Evolutionary conservation across 1,140 invertebrate genomes (phyloP), one percentile per base, ranked within the genome.

Genomic region (Lasioglossum baleicum): DNA sequence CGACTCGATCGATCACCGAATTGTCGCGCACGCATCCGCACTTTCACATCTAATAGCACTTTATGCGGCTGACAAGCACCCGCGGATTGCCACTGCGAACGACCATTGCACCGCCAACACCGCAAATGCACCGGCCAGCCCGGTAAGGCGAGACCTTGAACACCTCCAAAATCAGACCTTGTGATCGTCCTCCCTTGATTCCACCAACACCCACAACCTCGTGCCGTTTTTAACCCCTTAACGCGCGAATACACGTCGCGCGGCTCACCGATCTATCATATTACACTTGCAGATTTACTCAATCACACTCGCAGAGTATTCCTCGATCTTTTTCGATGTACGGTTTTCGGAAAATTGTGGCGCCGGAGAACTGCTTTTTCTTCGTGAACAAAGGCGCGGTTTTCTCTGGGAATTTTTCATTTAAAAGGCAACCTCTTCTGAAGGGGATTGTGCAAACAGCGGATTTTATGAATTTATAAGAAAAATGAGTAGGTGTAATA

Each of bases 111-210:
- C 63, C 35, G 70, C 76, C 67, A 53, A 72, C 44, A 83, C 58
- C 51, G 64, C 75, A 79, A 73, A 79, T 40, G 69, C 65, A 79
- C 68, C 35, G 22, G 35, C 53, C 48, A 61, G 71, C 35, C 48
- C 73, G 83, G 83, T 82, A 82, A 85, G 73, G 51, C 71, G 61
- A 84, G 56, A 44, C 79, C 70, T 75, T 61, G 74, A 70, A 77
- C 53, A 83, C 31, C n/a, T 44, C n/a, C 8, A 31, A 35, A 35
- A 13, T 35, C 4, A 48, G 44, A 72, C 31, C 60, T 73, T 77
- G 70, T 78, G 35, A 78, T 84, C 48, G 65, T 85, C 79, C 58
- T 17, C 65, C 65, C 2, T 22, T 0, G 40, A 20, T 58, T 26
- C 7, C 10, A 13, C 40, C 22, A 8, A 20, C 22, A 22, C 5